Evolutionary conservation across 1,140 invertebrate genomes (phyloP).

Genomic region (Ctenoplectra terminalis): DNA sequence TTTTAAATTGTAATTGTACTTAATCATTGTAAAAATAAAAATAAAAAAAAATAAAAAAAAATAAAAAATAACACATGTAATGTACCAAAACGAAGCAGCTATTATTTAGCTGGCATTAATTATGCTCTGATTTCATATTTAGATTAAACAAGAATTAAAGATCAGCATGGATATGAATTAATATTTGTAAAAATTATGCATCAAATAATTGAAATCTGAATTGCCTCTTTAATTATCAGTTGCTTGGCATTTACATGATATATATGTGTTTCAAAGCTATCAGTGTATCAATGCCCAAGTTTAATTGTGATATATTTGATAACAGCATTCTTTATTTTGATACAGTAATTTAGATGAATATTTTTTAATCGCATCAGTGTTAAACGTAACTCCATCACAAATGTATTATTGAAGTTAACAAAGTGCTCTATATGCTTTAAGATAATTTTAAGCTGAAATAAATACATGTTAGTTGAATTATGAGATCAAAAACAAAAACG

Average conservation of each 20-base stretch:
- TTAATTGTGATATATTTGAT: conserved; percentile 48
- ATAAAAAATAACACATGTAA: too few species aligned
- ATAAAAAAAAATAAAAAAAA: too few species aligned
- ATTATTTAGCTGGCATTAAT: too few species aligned
- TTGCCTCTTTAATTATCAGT: background rate
- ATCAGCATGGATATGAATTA: background rate
- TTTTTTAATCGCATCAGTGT: conserved; percentile 16
- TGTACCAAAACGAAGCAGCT: too few species aligned
- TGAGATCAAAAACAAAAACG: conserved; percentile 11
- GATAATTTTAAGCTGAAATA: conserved; percentile 18
- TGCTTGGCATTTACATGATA: conserved; percentile 32
- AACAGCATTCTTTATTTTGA: conserved; percentile 36
- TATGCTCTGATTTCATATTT: background rate
- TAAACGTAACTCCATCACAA: conserved; percentile 8
- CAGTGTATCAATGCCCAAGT: conserved; percentile 6
- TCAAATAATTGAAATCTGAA: background rate
- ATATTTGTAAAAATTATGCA: background rate
- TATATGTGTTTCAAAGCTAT: conserved; percentile 15
- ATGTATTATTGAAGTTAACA: conserved; percentile 32
- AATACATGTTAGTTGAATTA: conserved; percentile 4
- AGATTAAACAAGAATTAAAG: background rate
- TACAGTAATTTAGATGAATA: conserved; percentile 35
- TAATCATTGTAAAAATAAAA: background rate
- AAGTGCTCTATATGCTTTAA: conserved; percentile 27
- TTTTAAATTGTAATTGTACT: background rate